A percentile compares a stretch with the other conserved stretches of the same genome.
Evolutionary conservation across 2,888 invertebrate species (phyloP).

Genomic region (Scaptomyza tumidula): DNA sequence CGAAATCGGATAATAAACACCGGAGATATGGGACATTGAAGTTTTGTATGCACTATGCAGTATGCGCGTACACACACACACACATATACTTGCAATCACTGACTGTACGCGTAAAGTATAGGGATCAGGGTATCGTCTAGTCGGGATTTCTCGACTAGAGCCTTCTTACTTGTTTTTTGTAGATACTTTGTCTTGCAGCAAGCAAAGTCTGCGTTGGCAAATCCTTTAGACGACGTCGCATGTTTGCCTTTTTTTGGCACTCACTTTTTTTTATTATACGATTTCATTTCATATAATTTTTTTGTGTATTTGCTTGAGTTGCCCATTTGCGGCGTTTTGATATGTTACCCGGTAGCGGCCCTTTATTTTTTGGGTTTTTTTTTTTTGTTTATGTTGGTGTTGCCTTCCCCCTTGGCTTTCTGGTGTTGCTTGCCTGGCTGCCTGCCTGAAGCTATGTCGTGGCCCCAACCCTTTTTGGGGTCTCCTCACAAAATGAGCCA

Average conservation of each 20-base stretch:
- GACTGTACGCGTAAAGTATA: no score
- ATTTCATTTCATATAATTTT: slow-evolving; percentile 64
- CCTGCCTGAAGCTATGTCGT: slow-evolving; percentile 52
- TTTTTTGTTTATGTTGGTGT: slow-evolving; percentile 6
- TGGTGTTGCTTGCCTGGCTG: slow-evolving; percentile 63
- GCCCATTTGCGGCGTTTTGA: slow-evolving; percentile 80
- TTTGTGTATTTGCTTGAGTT: slow-evolving; percentile 45
- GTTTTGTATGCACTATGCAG: no score
- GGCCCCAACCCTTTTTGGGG: slow-evolving; percentile 30
- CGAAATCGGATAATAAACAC: no score
- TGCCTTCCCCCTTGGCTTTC: slow-evolving; percentile 16
- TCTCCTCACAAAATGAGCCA: slow-evolving; percentile 68
- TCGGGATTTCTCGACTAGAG: no score
- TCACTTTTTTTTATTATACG: slow-evolving; percentile 40
- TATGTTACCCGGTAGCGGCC: slow-evolving; percentile 77
- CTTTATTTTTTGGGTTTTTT: slow-evolving; percentile 22
- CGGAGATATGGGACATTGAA: no score
- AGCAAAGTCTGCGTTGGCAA: slow-evolving; percentile 67
- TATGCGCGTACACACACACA: no score
- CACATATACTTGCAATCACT: no score
- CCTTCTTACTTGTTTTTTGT: slow-evolving; percentile 47
- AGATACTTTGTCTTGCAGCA: slow-evolving; percentile 73
- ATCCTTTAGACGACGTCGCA: slow-evolving; percentile 79
- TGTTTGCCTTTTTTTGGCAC: slow-evolving; percentile 68
- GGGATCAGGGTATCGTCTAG: no score